Conservation (phyloP, 2,888 invertebrate genomes). For the Phymatocera aterrima region DNA sequence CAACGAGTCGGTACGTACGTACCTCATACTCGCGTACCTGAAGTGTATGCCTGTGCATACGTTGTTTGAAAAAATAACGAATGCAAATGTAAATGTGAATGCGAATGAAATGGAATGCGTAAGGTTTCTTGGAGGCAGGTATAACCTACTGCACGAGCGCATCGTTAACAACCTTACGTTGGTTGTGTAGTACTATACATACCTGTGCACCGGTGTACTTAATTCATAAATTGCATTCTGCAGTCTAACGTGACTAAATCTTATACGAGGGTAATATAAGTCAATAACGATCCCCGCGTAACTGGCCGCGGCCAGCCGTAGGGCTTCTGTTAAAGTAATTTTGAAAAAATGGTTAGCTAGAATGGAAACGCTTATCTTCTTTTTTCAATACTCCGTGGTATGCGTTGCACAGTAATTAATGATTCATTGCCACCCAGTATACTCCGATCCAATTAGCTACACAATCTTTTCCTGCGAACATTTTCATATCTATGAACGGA, state of each 20-base stretch:
- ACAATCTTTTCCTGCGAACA: too few relatives aligned
- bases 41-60: neutral
- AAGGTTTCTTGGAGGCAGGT: slow-evolving; percentile 38
- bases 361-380: too few relatives aligned
- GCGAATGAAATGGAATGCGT: slow-evolving; percentile 41
- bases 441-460: too few relatives aligned
- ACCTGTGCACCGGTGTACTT: too few relatives aligned
- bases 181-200: neutral
- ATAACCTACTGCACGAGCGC: too few relatives aligned
- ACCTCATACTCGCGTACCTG: too few relatives aligned
- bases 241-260: slow-evolving; percentile 39
- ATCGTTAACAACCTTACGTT: slow-evolving; percentile 35
- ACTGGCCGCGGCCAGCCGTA: slow-evolving; percentile 15
- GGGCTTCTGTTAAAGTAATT: slow-evolving; percentile 13
- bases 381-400: too few relatives aligned
- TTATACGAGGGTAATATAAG: slow-evolving; percentile 33
- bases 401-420: too few relatives aligned
- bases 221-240: slow-evolving; percentile 27
- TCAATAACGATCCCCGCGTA: slow-evolving; percentile 26
- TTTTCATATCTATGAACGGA: too few relatives aligned
- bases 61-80: slow-evolving; percentile 24
- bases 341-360: neutral
- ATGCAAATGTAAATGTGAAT: slow-evolving; percentile 37
- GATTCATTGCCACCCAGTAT: too few relatives aligned
- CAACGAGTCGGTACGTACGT: too few relatives aligned